Evolutionary conservation across 2,888 invertebrate species (phyloP), one percentile per base, ranked within the genome.

Genomic region (Cosmopolites sordidus): DNA sequence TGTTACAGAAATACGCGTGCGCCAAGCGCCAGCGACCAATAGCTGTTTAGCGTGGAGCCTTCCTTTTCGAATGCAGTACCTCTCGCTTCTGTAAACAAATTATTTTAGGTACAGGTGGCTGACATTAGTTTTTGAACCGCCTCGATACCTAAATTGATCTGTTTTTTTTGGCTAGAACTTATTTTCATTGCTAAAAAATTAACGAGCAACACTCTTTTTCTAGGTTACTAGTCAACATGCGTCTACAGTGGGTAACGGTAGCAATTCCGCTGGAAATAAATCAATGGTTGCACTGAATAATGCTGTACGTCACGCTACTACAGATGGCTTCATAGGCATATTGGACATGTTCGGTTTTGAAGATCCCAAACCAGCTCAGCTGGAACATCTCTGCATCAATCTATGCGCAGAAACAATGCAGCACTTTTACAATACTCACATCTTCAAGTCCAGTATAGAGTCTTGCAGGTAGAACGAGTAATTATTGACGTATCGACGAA

Each of bases 291-390:
- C 89, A 2, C 78, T 94, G 47, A 92, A 93, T 74, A 92, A 92
- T 74, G 93, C 93, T 1, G 92, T 94, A 50, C 79, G 92, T 42
- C 92, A 92, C 76, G 92, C 92, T 29, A 93, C 92, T 29, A 93
- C 93, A 1, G 93, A 94, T 73, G 94, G 94, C 8, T 94, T 94
- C 75, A 94, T 96, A 61, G 94, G 94, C 39, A 93, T 96, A 67
- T 78, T 96, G 50, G 95, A 96, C 73, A 93, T 96, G 93, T 95
- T 95, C 76, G 95, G 95, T 3, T 95, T 95, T 76, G 94, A 95
- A 77, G 92, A 92, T 71, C 89, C 90, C 22, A 87, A 89, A 74
- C 91, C 91, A 1, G 87, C 90, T 65, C 90, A 91, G 62, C 78
- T 96, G 63, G 95, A 96, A 73, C 95, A 95, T 72, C 78, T 96